Evolutionary conservation across 2,113 vertebrate genomes (phyloP), one percentile per base, ranked within the genome.

Genomic region (Crotophaga sulcirostris): DNA sequence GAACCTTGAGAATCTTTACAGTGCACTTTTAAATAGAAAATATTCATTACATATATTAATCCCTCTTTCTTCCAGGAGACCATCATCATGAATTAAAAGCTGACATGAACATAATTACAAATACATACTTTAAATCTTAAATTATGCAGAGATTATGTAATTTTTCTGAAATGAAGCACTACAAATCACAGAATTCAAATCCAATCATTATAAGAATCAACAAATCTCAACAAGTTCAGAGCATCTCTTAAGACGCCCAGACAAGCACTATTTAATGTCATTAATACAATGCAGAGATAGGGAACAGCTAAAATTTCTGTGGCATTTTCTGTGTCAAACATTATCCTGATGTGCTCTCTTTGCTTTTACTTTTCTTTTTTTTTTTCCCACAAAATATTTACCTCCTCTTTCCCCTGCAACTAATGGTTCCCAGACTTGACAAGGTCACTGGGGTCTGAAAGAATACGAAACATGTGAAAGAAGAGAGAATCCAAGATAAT

Each of bases 101-200:
- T 76, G 55, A 83, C 78, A 87, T 0, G 1, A 91, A 82, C 82
- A 52, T 70, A 87, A 85, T 92, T 73, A 51, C 33, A 87, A 55
- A 92, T 40, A 78, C 38, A 29, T 66, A 54, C 54, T 91, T 85
- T 25, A 90, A 79, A 90, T 66, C 38, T 73, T 69, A 64, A 87
- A 79, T 85, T 90, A 94, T 17, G 21, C 79, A 66, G 75, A 80
- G 75, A 92, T 83, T 64, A 79, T 62, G 72, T 62, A 96, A 88
- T 90, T 90, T 84, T 69, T 85, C 75, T 89, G 59, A 95, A 94
- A 96, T 10, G 31, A 95, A 92, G 79, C 85, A 84, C 95, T 85
- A 86, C 64, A 92, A 94, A 92, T 89, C 89, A 89, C 28, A 76
- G 67, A 93, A 95, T 85, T 95, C 77, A 84, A 92, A 93, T 87